Conservation (phyloP, 1,140 invertebrate species). For the Plectrocnemia conspersa region DNA sequence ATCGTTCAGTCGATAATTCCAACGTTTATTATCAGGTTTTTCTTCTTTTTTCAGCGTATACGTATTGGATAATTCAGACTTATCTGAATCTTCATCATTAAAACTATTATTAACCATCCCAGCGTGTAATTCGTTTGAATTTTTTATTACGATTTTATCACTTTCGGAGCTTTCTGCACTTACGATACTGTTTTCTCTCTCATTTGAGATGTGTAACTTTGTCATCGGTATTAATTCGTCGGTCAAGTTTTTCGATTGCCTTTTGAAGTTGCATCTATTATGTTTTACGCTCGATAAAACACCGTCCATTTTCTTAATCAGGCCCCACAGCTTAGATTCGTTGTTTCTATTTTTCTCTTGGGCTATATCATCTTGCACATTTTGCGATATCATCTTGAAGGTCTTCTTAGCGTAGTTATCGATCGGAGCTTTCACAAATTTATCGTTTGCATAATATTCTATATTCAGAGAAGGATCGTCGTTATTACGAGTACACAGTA, state of each 20-base stretch:
- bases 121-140: constrained; percentile 27
- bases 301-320: constrained; percentile 31
- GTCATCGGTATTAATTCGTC: not conserved
- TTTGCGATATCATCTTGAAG: constrained; percentile 1
- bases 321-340: constrained; percentile 28
- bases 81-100: not conserved
- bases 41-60: constrained; percentile 12
- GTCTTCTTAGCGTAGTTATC: constrained; percentile 7
- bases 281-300: constrained; percentile 14
- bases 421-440: not conserved
- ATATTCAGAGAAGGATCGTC: constrained; percentile 23
- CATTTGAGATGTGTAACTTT: not conserved
- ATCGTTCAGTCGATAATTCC: constrained; percentile 8
- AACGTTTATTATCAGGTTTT: constrained; percentile 6
- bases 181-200: not conserved
- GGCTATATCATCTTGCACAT: not conserved
- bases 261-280: not conserved
- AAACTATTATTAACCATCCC: too few relatives aligned
- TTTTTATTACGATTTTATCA: constrained; percentile 19
- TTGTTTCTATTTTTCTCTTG: constrained; percentile 9
- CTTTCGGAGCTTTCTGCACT: constrained; percentile 24
- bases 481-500: constrained; percentile 22
- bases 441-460: constrained; percentile 11
- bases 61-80: not conserved
- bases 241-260: not conserved